Conservation (phyloP, 1,140 invertebrate species). For the Berghia stephanieae region DNA sequence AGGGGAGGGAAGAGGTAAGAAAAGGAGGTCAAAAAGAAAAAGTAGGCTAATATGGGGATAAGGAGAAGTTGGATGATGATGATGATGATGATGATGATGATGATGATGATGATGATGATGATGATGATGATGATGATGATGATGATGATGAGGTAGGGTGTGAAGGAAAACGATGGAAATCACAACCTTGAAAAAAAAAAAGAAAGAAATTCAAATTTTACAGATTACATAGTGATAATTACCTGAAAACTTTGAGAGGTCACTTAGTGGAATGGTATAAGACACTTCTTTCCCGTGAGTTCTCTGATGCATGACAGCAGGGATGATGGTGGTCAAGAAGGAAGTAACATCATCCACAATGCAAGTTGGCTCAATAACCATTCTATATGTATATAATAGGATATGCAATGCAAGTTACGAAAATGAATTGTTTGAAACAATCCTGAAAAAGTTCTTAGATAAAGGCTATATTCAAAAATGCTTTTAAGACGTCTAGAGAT, state of each 20-base stretch:
- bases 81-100: too few species aligned
- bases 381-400: constrained; percentile 77
- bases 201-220: neutral
- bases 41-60: neutral
- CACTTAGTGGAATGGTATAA: constrained; percentile 47
- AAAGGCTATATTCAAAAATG: too few species aligned
- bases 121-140: too few species aligned
- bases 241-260: constrained; percentile 54
- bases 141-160: too few species aligned
- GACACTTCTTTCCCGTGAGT: constrained; percentile 54
- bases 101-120: too few species aligned
- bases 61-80: too few species aligned
- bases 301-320: constrained; percentile 38
- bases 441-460: too few species aligned
- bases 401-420: constrained; percentile 86
- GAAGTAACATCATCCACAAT: constrained; percentile 39
- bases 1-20: too few species aligned
- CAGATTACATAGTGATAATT: neutral
- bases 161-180: neutral
- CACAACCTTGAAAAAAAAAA: neutral
- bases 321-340: constrained; percentile 36
- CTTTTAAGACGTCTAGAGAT: too few species aligned
- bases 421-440: too few species aligned
- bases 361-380: constrained; percentile 48
- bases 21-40: too few species aligned